These are phyloP conservation scores for Ctenicera cuprea DNA, from an alignment of 2,888 invertebrate species.

Conservation along the genomic window DNA sequence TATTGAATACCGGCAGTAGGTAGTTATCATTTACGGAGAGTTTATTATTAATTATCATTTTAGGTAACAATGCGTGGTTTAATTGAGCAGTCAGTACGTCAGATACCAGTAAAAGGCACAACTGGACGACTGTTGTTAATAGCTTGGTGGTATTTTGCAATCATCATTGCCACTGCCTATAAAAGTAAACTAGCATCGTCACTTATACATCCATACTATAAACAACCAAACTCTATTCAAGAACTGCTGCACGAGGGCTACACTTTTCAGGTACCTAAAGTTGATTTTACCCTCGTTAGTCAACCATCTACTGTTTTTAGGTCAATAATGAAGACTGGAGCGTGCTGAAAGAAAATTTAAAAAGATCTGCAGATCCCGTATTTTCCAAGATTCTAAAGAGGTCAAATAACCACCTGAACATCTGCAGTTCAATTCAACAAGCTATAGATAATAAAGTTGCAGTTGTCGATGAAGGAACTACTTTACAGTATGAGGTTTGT, in stretches of 20 bases:
- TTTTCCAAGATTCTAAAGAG: constrained; percentile 21
- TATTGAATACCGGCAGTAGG: no score
- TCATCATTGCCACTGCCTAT: constrained; percentile 33
- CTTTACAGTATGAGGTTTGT: constrained; percentile 31
- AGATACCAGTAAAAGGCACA: neutral
- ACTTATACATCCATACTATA: constrained; percentile 19
- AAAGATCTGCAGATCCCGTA: constrained; percentile 14
- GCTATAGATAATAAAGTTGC: constrained; percentile 31
- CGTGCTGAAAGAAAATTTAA: constrained; percentile 30
- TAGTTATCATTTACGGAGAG: no score
- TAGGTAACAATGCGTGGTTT: constrained; percentile 19
- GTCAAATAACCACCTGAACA: constrained; percentile 6
- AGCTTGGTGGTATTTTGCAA: constrained; percentile 33
- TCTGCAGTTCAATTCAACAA: constrained; percentile 26
- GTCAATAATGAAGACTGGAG: constrained; percentile 37
- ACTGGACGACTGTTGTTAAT: constrained; percentile 27
- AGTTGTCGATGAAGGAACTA: constrained; percentile 33
- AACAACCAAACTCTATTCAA: constrained; percentile 9
- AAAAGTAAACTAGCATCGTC: constrained; percentile 40
- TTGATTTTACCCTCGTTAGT: no score
- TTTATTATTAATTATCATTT: neutral
- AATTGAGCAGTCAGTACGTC: constrained; percentile 22
- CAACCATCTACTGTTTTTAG: no score
- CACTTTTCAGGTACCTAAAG: constrained; percentile 22
- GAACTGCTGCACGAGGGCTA: constrained; percentile 29